Evolutionary conservation across 1,140 invertebrate species (phyloP).

Genomic region (Pseudobourletiella spinata): DNA sequence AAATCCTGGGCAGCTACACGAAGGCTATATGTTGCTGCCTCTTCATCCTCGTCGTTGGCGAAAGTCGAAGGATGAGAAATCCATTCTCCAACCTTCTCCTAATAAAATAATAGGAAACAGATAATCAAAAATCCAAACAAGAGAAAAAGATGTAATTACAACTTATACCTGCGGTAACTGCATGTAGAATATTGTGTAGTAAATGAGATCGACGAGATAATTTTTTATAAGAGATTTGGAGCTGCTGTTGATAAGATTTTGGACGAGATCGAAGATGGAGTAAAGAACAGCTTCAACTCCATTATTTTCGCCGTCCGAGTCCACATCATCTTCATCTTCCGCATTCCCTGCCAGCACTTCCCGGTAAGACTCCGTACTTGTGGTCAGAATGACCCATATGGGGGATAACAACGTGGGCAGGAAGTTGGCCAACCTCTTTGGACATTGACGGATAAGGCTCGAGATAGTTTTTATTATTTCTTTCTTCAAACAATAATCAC

Average conservation of each 20-base stretch:
- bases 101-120: background rate
- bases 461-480: constrained; percentile 61
- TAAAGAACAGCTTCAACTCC: constrained; percentile 67
- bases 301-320: constrained; percentile 48
- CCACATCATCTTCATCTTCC: constrained; percentile 45
- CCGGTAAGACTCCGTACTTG: constrained; percentile 56
- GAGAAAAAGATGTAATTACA: background rate
- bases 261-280: constrained; percentile 60
- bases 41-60: constrained; percentile 68
- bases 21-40: constrained; percentile 60
- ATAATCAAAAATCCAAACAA: constrained; percentile 1
- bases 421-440: constrained; percentile 55
- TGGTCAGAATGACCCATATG: constrained; percentile 62
- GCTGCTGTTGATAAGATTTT: constrained; percentile 16
- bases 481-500: constrained; percentile 56
- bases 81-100: constrained; percentile 51
- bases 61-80: constrained; percentile 60
- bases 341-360: constrained; percentile 51
- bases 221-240: constrained; percentile 48
- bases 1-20: constrained; percentile 62
- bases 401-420: constrained; percentile 57
- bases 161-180: constrained; percentile 62
- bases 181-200: constrained; percentile 65
- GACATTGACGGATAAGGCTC: constrained; percentile 53
- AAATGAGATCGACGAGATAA: constrained; percentile 59